Conservation (phyloP, 2,797 vertebrate species). For the Champsocephalus esox region DNA sequence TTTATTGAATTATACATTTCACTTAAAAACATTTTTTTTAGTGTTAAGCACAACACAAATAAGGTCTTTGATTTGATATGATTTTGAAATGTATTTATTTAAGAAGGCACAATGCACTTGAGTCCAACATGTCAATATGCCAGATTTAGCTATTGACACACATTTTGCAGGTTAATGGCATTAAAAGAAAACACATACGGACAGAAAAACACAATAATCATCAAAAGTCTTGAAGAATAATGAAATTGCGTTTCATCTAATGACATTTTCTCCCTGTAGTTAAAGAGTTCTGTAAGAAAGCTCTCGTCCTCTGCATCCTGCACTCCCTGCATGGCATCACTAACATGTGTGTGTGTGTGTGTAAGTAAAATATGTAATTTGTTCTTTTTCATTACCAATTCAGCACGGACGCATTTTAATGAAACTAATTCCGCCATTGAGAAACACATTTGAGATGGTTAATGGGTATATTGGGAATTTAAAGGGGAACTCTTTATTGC, state of each 20-base stretch:
- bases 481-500: conserved; percentile 48
- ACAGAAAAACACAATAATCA: too few relatives aligned
- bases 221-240: not conserved
- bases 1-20: not conserved
- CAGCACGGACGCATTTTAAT: conserved; percentile 37
- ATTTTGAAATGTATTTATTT: too few relatives aligned
- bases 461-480: conserved; percentile 71
- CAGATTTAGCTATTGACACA: too few relatives aligned
- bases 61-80: not conserved
- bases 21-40: not conserved
- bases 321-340: not conserved
- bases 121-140: too few relatives aligned
- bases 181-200: too few relatives aligned
- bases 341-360: not conserved
- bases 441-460: conserved; percentile 39
- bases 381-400: conserved; percentile 11
- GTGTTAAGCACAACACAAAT: not conserved
- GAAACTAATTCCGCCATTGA: conserved; percentile 45
- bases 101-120: not conserved
- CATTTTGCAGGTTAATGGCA: too few relatives aligned
- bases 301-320: not conserved
- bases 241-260: not conserved
- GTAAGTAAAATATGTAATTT: conserved; percentile 1
- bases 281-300: not conserved
- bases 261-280: not conserved